phyloP scores from a whole-genome alignment of 2,888 invertebrate genomes.

The Metalampra italica region DNA sequence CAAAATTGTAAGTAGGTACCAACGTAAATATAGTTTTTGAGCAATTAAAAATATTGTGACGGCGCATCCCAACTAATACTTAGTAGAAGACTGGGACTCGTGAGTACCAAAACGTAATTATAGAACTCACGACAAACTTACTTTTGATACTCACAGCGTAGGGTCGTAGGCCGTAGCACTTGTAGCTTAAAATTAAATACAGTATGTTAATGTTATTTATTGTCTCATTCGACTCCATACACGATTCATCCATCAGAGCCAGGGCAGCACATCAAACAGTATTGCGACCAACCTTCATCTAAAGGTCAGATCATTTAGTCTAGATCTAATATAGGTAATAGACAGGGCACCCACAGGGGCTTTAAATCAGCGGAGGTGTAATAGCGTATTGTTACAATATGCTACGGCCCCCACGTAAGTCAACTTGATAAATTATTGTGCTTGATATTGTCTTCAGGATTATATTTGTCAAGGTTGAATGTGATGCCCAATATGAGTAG shows the following conservation, averaged over 20 bases:
- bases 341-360: slow-evolving; percentile 43
- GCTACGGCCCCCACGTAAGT: slow-evolving; percentile 42
- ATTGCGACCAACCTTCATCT: slow-evolving; percentile 34
- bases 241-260: slow-evolving; percentile 7
- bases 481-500: slow-evolving; percentile 26
- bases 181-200: not conserved
- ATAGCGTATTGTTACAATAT: slow-evolving; percentile 38
- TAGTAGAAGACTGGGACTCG: no score
- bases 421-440: slow-evolving; percentile 35
- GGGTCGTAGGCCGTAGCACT: not conserved
- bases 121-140: no score
- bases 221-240: not conserved
- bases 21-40: no score
- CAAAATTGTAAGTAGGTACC: no score
- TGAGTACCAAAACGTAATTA: no score
- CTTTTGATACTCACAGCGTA: not conserved
- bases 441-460: slow-evolving; percentile 33
- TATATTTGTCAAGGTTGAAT: slow-evolving; percentile 32
- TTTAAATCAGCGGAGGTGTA: slow-evolving; percentile 51
- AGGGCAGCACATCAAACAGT: slow-evolving; percentile 1
- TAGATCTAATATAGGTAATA: slow-evolving; percentile 7
- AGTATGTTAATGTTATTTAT: not conserved
- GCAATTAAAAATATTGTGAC: no score
- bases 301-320: slow-evolving; percentile 57
- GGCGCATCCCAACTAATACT: no score